Evolutionary conservation across 2,113 vertebrate species (phyloP), one percentile per base, ranked within the genome.

Genomic region (Hemiscyllium ocellatum): DNA sequence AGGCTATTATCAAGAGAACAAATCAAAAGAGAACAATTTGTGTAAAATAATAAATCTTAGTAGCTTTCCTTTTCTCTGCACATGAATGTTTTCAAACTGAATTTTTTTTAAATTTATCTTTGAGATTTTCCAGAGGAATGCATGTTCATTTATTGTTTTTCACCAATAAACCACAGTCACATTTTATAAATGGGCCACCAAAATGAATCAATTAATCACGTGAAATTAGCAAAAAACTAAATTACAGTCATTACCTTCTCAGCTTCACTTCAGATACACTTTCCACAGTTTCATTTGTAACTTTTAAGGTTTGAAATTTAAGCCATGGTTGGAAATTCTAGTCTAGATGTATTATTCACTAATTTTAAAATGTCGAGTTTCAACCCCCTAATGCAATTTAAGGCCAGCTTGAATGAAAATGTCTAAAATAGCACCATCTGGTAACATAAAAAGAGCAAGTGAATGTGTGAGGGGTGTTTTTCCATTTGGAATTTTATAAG

Each of bases 251-350:
- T 93, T 95, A 85, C 15, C 87, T 68, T 93, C 85, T 83, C 89
- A 42, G 80, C 89, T 66, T 47, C 22, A 61, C 52, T n/a, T 83
- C 50, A 76, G 78, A 10, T 69, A 24, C 94, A 95, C 20, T 96
- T 96, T 97, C 95, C 97, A 96, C 91, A 97, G 96, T 96, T 96
- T 96, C 78, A 89, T 96, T 66, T 95, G 94, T 42, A 61, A 87
- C 26, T 13, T 95, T 72, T 72, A 95, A 95, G 50, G 42, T 42
- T 72, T 94, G 95, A 96, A 66, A 96, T 86, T 70, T 85, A 70
- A 96, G 72, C 78, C 95, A 6, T 24, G 22, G n/a, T 87, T 96
- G 96, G 78, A 78, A 95, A 96, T 96, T 96, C 69, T 96, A 87
- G 47, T 50, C 80, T 69, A 94, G 78, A 96, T 95, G 29, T 86